Evolutionary conservation across 2,888 invertebrate genomes (phyloP), one percentile per base, ranked within the genome.

Genomic region (Caenorhabditis drosophilae): DNA sequence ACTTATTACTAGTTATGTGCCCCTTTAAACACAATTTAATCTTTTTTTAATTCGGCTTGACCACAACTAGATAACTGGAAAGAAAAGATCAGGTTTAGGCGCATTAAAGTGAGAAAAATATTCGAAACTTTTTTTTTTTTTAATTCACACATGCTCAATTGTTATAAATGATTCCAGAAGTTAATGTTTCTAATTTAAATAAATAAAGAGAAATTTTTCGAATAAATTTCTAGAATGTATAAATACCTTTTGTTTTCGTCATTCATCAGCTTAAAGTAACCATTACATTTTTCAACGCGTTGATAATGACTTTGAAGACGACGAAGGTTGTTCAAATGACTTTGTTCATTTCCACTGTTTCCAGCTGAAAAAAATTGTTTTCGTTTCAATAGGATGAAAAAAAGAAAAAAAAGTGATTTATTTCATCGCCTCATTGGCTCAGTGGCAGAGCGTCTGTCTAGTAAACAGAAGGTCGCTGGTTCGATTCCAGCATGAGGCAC

Each of bases 381-480:
- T 11, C n/a, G 20, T 22, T 3, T 23, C 7, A 3, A 27, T 15
- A 9, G 15, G 25, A 25, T 4, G 4, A 25, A 22, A 45, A 25
- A 27, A 27, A 9, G 45, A n/a, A 26, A 25, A 27, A 20, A 40
- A 15, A n/a, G 15, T 40, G 40, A 40, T 11, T n/a, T n/a, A n/a
- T n/a, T n/a, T n/a, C n/a, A n/a, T n/a, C 16, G 63, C 63, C 63
- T 75, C 72, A 66, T 72, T 76, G 72, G 77, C 77, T 77, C 75
- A 77, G 75, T 70, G 75, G 77, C 75, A 76, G 77, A 76, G 77
- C 77, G 76, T 77, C 74, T 73, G 76, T 76, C 76, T 76, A 70
- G 76, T 77, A 76, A 76, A 76, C 77, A 75, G 76, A 78, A 78
- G 77, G 77, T 78, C 76, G 72, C 72, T 73, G 77, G 77, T 77